phyloP scores from a whole-genome alignment of 2,888 invertebrate species.

The Melanophora roralis region DNA sequence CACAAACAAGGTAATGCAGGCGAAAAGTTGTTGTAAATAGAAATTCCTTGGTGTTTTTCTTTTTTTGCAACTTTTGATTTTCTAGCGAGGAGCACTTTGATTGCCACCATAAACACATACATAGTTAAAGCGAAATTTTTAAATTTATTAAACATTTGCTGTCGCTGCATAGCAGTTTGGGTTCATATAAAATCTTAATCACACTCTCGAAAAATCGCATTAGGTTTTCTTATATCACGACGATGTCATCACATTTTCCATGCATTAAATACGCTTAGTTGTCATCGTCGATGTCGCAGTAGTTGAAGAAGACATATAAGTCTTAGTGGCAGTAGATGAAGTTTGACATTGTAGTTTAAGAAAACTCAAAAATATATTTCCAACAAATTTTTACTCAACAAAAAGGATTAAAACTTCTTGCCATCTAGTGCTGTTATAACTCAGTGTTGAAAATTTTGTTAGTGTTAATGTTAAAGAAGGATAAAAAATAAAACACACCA shows the following conservation, averaged over 20 bases:
- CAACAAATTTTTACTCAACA: not conserved
- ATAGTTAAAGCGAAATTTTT: constrained; percentile 23
- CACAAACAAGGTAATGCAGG: constrained; percentile 38
- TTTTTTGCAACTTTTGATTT: not conserved
- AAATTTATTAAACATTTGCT: constrained; percentile 25
- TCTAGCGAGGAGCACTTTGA: constrained; percentile 19
- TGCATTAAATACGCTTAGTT: constrained; percentile 62
- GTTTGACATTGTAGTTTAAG: not conserved
- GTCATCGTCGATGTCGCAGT: constrained; percentile 28
- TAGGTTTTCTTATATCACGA: constrained; percentile 75
- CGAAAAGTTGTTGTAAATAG: constrained; percentile 30
- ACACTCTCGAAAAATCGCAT: constrained; percentile 74
- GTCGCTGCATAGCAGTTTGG: constrained; percentile 22
- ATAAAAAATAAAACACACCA: not conserved
- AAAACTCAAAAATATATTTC: not conserved
- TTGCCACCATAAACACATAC: not conserved
- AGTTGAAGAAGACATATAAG: constrained; percentile 18
- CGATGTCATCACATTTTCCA: constrained; percentile 72
- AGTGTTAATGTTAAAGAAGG: not conserved
- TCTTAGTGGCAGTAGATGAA: constrained; percentile 12
- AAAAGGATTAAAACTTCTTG: constrained; percentile 27
- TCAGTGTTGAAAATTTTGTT: not conserved
- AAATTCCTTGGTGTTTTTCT: constrained; percentile 39
- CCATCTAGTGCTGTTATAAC: not conserved
- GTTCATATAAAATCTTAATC: constrained; percentile 76